Evolutionary conservation across 2,113 vertebrate species (phyloP), one percentile per base, ranked within the genome.

Genomic region (Sylvietta virens): DNA sequence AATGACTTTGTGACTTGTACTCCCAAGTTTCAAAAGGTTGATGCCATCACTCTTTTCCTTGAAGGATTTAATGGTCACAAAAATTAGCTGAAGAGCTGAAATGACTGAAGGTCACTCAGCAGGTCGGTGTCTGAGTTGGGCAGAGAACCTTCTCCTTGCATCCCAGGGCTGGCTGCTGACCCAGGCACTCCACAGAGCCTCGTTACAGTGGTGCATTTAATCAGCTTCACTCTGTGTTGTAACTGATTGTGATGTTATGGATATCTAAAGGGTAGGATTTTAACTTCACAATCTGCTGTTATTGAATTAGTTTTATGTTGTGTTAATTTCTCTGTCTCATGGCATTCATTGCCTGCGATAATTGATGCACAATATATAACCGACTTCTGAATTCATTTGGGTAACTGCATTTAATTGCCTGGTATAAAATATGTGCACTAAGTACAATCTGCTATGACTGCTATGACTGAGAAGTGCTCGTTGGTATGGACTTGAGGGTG

Each of bases 231-330:
- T 85, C 28, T 19, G 9, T 39, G 58, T 74, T 56, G 1, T 95
- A 73, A 22, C 60, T 94, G 92, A 89, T 81, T 85, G 80, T 82
- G 70, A 23, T 44, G 15, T 89, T 83, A 69, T 66, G 48, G 56
- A 73, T 65, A 94, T 93, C 88, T 90, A 91, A 96, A 95, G 86
- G 83, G 87, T 90, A 97, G 80, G 50, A 58, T 88, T 94, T 93
- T 94, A 94, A 91, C 58, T 94, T 91, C 61, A 64, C 94, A 90
- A 33, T 97, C 95, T 97, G 79, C 92, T 87, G 37, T 88, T 94
- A 88, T 86, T 96, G 93, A 96, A 93, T 96, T 93, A 93, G 72
- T 88, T 97, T 97, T 95, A 83, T 82, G 35, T 95, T 82, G 74
- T 94, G 54, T 95, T 93, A 93, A 76, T 96, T 86, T 90, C 92